Conservation (phyloP, 2,113 vertebrate species). For the Parotia lawesii region DNA sequence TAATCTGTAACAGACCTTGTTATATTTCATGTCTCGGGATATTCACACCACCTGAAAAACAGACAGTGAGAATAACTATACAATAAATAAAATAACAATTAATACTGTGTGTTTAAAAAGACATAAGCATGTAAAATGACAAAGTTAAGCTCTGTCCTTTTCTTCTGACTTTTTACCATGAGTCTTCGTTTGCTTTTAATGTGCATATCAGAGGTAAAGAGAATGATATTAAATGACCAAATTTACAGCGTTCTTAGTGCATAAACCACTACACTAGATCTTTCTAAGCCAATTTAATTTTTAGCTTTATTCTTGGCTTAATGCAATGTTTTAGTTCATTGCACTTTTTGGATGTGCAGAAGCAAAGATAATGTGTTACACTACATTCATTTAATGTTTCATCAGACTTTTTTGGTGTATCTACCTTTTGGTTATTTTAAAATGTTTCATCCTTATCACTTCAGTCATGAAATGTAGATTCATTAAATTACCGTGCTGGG, state of each 20-base stretch:
- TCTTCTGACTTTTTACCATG: background rate
- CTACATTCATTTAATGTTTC: slow-evolving; percentile 83
- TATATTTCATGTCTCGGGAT: slow-evolving; percentile 70
- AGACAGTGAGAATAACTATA: slow-evolving; percentile 67
- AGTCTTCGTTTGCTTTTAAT: slow-evolving; percentile 42
- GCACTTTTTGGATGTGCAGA: slow-evolving; percentile 80
- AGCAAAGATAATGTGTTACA: slow-evolving; percentile 84
- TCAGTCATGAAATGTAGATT: slow-evolving; percentile 77
- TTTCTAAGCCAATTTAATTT: slow-evolving; percentile 80
- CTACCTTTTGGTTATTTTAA: slow-evolving; percentile 83
- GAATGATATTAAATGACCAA: slow-evolving; percentile 75
- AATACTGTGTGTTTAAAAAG: slow-evolving; percentile 23
- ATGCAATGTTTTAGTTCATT: slow-evolving; percentile 86
- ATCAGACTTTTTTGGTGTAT: slow-evolving; percentile 77
- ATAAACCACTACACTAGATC: slow-evolving; percentile 77
- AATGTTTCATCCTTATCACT: slow-evolving; percentile 79
- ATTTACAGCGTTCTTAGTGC: slow-evolving; percentile 77
- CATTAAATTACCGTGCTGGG: slow-evolving; percentile 71
- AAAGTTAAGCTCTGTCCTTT: background rate
- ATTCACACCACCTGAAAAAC: slow-evolving; percentile 68
- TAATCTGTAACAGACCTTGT: slow-evolving; percentile 70
- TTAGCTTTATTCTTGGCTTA: slow-evolving; percentile 82
- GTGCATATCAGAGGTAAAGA: slow-evolving; percentile 63
- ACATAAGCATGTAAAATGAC: background rate
- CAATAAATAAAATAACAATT: slow-evolving; percentile 57